Base-by-base conservation (phyloP, 2,113 vertebrate genomes). In the Nyctereutes procyonoides region DNA sequence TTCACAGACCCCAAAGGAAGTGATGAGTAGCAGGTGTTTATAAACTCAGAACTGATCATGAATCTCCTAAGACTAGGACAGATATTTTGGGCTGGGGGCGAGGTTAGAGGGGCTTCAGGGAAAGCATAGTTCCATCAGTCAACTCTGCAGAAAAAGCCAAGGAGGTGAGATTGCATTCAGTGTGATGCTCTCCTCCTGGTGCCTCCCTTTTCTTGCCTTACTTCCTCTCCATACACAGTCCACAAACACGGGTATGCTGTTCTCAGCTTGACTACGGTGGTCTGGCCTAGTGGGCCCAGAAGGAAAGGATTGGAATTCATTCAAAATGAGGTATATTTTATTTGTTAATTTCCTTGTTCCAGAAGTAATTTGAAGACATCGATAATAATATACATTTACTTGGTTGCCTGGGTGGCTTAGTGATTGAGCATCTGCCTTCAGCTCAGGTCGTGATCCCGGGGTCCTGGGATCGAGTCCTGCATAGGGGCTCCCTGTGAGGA, bases 171-270 rank as follows among this genome's bases (percentile, higher is more conserved):
- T 4, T 77, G 69, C 15, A 15, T 90, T 48, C 15, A 12, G 2
- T 17, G 48, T 74, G 65, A 76, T 30, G 0, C 4, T 67, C 26
- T 22, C 60, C 8, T 28, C 26, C 17, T 15, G 13, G 16, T 11
- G 71, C 55, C 17, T 17, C 17, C 28, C 16, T 22, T 12, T 7
- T 26, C 76, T 58, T 17, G n/a, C 4, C 8, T 71, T 53, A 5
- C 26, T 19, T 19, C 24, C 43, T 26, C 53, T 51, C 19, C 10
- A 13, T 58, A 5, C 43, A 9, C 26, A 69, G 26, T 26, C 0
- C n/a, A 0, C 2, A 3, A 38, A 22, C 43, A 58, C 24, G 5
- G 43, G 4, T 4, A 8, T 19, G n/a, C 19, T 63, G 82, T 24
- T 53, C 7, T 82, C 74, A 11, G 56, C 35, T 63, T 80, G 20